Percentiles rank a stretch among this genome's conserved stretches.
phyloP scores from a whole-genome alignment of 1,140 invertebrate genomes.

The Chymomyza costata region DNA sequence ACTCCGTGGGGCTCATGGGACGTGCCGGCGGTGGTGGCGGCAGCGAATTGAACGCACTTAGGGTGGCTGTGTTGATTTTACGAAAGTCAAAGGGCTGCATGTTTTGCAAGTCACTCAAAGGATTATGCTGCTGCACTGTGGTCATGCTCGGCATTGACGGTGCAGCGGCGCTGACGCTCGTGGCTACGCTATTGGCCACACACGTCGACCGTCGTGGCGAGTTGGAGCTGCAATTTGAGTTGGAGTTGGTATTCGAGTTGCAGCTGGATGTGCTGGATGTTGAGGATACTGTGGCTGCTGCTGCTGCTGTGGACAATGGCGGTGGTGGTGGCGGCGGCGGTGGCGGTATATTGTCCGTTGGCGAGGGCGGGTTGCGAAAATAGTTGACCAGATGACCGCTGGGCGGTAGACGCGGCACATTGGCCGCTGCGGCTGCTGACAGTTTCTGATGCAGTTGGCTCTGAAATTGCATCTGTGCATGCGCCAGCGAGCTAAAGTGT shows the following conservation, averaged over 20 bases:
- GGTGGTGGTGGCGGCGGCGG: slow-evolving; percentile 1
- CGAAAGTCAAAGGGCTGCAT: slow-evolving; percentile 97
- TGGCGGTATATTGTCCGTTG: slow-evolving; percentile 9
- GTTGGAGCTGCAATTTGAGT: too few relatives aligned
- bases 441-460: slow-evolving; percentile 77
- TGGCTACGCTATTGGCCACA: slow-evolving; percentile 35
- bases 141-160: slow-evolving; percentile 75
- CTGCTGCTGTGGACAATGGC: slow-evolving; percentile 2
- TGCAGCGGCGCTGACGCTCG: background rate
- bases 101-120: slow-evolving; percentile 91
- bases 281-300: slow-evolving; percentile 2
- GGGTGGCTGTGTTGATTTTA: slow-evolving; percentile 80
- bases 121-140: slow-evolving; percentile 77
- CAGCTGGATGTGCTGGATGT: slow-evolving; percentile 63
- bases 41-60: slow-evolving; percentile 60
- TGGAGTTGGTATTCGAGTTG: too few relatives aligned
- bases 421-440: slow-evolving; percentile 55
- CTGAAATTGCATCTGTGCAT: slow-evolving; percentile 78
- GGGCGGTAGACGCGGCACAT: slow-evolving; percentile 57
- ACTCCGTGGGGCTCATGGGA: slow-evolving; percentile 63
- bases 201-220: too few relatives aligned
- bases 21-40: slow-evolving; percentile 45
- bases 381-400: slow-evolving; percentile 74
- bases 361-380: slow-evolving; percentile 69
- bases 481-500: slow-evolving; percentile 76